Conservation (phyloP, 2,888 invertebrate species). For the Stramonita haemastoma region DNA sequence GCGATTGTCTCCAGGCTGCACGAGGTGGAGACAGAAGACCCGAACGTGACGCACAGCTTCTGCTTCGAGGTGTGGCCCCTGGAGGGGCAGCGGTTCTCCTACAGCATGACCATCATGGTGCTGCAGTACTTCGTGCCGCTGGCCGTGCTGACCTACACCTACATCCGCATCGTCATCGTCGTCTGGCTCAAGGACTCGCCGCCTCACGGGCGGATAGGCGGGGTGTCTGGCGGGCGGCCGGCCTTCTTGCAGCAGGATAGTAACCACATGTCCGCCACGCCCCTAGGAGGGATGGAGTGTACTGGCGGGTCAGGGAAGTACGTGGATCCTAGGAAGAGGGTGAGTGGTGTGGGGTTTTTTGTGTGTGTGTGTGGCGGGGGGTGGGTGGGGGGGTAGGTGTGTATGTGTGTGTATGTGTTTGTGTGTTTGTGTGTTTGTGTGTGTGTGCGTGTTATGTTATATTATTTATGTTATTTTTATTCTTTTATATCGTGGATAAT, state of each 20-base stretch:
- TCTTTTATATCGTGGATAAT: no score
- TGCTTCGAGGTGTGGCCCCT: constrained; percentile 52
- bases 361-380: background rate
- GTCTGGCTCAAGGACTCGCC: constrained; percentile 92
- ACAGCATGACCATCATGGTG: constrained; percentile 86
- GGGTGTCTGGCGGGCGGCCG: constrained; percentile 64
- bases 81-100: constrained; percentile 73
- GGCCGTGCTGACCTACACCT: constrained; percentile 88
- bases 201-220: constrained; percentile 83
- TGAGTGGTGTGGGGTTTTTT: constrained; percentile 7
- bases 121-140: constrained; percentile 91
- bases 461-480: no score
- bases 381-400: background rate
- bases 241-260: background rate
- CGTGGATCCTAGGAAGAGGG: constrained; percentile 47
- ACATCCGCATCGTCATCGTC: constrained; percentile 88
- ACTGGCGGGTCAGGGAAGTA: background rate
- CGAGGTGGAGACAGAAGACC: background rate
- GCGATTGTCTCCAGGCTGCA: constrained; percentile 83
- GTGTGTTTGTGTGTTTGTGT: background rate
- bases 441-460: background rate
- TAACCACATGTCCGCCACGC: background rate
- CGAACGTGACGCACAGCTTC: constrained; percentile 43
- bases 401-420: background rate
- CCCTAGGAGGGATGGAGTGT: background rate